Evolutionary conservation across 2,888 invertebrate genomes (phyloP).

Genomic region (Euzetes globulus): DNA sequence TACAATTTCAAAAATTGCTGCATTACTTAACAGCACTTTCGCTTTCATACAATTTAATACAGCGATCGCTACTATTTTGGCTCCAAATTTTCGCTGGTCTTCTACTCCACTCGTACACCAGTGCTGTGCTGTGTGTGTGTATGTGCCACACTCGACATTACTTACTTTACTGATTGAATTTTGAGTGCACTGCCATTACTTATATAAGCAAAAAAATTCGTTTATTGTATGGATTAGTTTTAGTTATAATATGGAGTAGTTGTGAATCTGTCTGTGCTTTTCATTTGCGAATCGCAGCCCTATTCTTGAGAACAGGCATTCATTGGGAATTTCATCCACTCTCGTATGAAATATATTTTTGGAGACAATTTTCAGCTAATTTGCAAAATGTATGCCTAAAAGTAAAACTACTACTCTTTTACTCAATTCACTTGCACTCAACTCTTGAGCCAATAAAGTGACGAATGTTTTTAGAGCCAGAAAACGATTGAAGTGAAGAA

Average conservation of each 20-base stretch:
- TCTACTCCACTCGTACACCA: not conserved
- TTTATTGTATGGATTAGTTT: constrained; percentile 9
- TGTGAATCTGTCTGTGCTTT: not conserved
- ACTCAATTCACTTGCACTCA: not conserved
- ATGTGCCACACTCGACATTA: constrained; percentile 3
- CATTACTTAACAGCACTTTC: constrained; percentile 24
- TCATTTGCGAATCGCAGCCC: not conserved
- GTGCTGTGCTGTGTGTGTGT: not conserved
- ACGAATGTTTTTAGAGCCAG: constrained; percentile 6
- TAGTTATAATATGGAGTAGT: not conserved
- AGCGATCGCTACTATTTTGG: not conserved
- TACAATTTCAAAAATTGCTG: constrained; percentile 27
- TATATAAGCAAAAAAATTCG: constrained; percentile 16
- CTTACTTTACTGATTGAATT: constrained; percentile 28
- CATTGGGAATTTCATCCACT: not conserved
- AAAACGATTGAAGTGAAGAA: not conserved
- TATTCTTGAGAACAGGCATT: not conserved
- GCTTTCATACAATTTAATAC: constrained; percentile 16
- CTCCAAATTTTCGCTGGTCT: not conserved
- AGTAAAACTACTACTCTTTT: not conserved
- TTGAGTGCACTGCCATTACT: constrained; percentile 22
- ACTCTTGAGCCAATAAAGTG: constrained; percentile 4
- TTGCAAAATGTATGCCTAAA: not conserved
- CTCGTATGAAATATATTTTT: not conserved
- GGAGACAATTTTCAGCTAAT: constrained; percentile 6